Percentiles rank a stretch among this genome's conserved stretches.
Evolutionary conservation across 2,888 invertebrate genomes (phyloP).

Genomic region (Temnothorax rugatulus): DNA sequence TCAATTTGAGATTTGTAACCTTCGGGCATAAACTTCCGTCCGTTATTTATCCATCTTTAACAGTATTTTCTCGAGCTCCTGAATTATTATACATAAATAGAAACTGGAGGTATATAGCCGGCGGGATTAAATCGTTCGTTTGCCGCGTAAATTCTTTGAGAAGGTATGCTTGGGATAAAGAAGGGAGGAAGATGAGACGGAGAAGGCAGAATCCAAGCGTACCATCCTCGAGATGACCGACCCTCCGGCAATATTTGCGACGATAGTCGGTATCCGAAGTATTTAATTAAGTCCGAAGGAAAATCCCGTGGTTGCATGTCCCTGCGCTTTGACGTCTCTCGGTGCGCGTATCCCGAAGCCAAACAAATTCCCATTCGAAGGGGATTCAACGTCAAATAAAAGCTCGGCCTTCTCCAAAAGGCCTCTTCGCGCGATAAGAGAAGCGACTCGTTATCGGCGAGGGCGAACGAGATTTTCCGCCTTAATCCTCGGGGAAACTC

Average conservation of each 20-base stretch:
- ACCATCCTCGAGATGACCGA: slow-evolving; percentile 5
- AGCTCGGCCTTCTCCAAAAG: neutral
- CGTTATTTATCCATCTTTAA: neutral
- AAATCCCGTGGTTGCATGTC: slow-evolving; percentile 12
- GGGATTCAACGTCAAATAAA: neutral
- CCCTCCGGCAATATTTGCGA: slow-evolving; percentile 41
- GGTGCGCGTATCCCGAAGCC: slow-evolving; percentile 1
- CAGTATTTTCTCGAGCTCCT: neutral
- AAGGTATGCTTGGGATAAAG: neutral
- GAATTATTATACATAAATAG: slow-evolving; percentile 2
- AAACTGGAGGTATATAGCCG: neutral
- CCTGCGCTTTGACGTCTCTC: slow-evolving; percentile 15
- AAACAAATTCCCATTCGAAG: slow-evolving; percentile 8
- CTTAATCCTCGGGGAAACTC: slow-evolving; percentile 11
- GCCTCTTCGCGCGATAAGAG: neutral
- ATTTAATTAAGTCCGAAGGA: slow-evolving; percentile 51
- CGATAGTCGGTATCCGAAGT: slow-evolving; percentile 37
- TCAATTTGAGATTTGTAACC: neutral
- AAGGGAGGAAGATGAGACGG: neutral
- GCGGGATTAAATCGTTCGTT: slow-evolving; percentile 18
- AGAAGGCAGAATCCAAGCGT: neutral
- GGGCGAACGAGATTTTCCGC: neutral
- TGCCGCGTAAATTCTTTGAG: slow-evolving; percentile 18
- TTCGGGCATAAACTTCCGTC: neutral
- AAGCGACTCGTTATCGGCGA: slow-evolving; percentile 16